Evolutionary conservation across 2,888 invertebrate genomes (phyloP).

Genomic region (Tryphoninae sp.): DNA sequence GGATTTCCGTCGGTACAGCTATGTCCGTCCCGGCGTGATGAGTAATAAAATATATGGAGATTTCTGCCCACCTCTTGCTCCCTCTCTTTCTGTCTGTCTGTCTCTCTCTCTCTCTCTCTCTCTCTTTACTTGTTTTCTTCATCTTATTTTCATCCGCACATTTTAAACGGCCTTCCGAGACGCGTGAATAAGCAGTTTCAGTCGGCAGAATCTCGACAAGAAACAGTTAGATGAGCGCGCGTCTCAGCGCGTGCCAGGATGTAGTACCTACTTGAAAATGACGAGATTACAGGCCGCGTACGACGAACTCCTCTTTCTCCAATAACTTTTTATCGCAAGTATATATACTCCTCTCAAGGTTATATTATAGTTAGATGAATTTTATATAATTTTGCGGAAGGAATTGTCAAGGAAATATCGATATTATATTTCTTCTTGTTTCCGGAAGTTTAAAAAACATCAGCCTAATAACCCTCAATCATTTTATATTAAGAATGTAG

Average conservation of each 20-base stretch:
- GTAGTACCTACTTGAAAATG: conserved; percentile 50
- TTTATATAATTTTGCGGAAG: background rate
- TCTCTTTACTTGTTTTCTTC: background rate
- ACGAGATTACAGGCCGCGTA: conserved; percentile 53
- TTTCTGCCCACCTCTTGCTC: background rate
- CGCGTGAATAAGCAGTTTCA: conserved; percentile 55
- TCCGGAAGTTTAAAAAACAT: background rate
- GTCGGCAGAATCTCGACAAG: conserved; percentile 9
- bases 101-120: background rate
- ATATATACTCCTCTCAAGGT: background rate
- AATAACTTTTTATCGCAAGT: conserved; percentile 27
- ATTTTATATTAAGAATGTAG: background rate
- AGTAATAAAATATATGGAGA: conserved; percentile 35
- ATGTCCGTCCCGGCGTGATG: conserved; percentile 47
- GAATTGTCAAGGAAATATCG: conserved; percentile 6
- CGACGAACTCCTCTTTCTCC: conserved; percentile 39
- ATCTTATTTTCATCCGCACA: conserved; percentile 42
- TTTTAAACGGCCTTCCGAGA: conserved; percentile 57
- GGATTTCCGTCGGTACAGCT: conserved; percentile 47
- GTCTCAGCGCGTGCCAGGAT: conserved; percentile 60
- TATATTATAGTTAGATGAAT: background rate
- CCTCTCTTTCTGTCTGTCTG: background rate
- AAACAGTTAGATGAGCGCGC: conserved; percentile 61
- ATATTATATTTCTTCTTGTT: background rate
- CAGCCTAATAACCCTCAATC: conserved; percentile 7